Conservation (phyloP, 2,888 invertebrate genomes). For the Philhelius pedissequus region DNA sequence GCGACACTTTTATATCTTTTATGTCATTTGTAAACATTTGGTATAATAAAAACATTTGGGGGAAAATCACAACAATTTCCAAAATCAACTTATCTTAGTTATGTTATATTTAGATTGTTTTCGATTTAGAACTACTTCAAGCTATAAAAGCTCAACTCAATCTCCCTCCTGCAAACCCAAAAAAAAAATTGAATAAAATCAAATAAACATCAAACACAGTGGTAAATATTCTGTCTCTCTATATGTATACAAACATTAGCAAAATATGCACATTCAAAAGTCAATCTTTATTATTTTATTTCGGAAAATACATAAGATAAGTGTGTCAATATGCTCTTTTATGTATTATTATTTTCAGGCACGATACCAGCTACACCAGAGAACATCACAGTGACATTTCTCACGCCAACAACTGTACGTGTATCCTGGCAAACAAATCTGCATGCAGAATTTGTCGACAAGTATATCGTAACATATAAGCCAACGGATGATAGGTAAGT, state of each 20-base stretch:
- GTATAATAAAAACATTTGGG: too few species aligned
- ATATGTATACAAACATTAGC: background rate
- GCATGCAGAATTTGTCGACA: slow-evolving; percentile 83
- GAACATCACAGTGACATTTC: slow-evolving; percentile 93
- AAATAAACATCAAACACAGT: background rate
- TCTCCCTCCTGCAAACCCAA: too few species aligned
- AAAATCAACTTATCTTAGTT: too few species aligned
- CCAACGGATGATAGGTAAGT: slow-evolving; percentile 94
- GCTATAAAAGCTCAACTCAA: too few species aligned
- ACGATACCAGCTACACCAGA: slow-evolving; percentile 90
- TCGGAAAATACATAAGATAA: slow-evolving; percentile 11
- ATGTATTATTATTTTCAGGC: slow-evolving; percentile 82
- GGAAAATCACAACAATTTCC: too few species aligned
- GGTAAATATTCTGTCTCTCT: background rate
- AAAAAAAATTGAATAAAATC: background rate
- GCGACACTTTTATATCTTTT: too few species aligned
- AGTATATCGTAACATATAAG: slow-evolving; percentile 94
- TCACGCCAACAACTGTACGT: slow-evolving; percentile 90
- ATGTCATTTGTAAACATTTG: too few species aligned
- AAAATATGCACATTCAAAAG: slow-evolving; percentile 22
- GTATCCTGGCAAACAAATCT: slow-evolving; percentile 92
- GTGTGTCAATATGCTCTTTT: background rate
- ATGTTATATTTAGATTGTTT: too few species aligned
- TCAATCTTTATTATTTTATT: slow-evolving; percentile 24
- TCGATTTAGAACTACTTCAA: too few species aligned